phyloP scores from a whole-genome alignment of 2,888 invertebrate genomes.

The Tillus elongatus region DNA sequence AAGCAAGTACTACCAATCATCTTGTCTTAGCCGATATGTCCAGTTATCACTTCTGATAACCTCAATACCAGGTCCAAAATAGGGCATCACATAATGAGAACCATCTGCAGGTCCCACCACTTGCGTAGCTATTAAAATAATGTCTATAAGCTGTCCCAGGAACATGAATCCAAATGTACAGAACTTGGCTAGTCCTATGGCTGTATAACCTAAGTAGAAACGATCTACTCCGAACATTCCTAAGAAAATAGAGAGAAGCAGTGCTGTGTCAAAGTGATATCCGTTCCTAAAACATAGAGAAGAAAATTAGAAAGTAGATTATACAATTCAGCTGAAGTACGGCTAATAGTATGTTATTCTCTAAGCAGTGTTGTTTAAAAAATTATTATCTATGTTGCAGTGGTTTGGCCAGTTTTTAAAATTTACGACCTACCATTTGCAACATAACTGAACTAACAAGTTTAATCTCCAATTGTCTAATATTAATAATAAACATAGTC shows the following conservation, averaged over 20 bases:
- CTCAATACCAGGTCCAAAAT: constrained; percentile 80
- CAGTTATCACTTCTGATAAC: constrained; percentile 75
- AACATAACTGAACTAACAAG: too few species aligned
- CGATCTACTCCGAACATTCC: constrained; percentile 98
- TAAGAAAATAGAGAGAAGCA: constrained; percentile 88
- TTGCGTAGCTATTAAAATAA: constrained; percentile 91
- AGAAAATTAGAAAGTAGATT: too few species aligned
- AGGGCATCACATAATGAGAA: constrained; percentile 86
- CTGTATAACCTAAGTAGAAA: constrained; percentile 97
- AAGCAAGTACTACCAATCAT: constrained; percentile 52
- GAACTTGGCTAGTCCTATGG: constrained; percentile 87
- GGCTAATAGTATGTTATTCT: too few species aligned
- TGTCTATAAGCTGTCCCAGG: constrained; percentile 87
- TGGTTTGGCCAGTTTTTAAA: too few species aligned
- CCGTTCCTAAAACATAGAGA: constrained; percentile 78
- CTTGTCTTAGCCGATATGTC: constrained; percentile 71
- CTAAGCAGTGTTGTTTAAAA: too few species aligned
- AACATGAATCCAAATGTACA: constrained; percentile 96
- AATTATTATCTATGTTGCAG: too few species aligned
- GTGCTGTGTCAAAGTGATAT: constrained; percentile 83
- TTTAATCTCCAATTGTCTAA: too few species aligned
- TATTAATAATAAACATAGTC: too few species aligned
- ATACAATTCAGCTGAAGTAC: too few species aligned
- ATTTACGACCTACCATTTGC: too few species aligned
- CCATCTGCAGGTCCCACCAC: constrained; percentile 92